Percentiles rank a stretch among this genome's conserved stretches.
Conservation (phyloP, 2,888 invertebrate species). For the Scelioninae gen. 1 region DNA sequence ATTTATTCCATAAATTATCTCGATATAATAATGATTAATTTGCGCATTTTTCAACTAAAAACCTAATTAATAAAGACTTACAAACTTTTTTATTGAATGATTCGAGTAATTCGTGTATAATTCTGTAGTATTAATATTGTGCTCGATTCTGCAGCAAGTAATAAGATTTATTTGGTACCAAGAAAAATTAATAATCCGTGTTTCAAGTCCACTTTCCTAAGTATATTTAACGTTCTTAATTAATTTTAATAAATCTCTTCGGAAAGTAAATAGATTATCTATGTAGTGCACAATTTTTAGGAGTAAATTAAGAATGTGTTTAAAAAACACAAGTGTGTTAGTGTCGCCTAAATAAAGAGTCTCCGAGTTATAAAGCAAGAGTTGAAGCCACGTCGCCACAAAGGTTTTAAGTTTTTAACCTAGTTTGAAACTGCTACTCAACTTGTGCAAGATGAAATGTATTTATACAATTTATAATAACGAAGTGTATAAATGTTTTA, state of each 20-base stretch:
- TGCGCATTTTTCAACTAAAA: too few species aligned
- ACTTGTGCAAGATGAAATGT: constrained; percentile 26
- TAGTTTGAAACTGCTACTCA: constrained; percentile 42
- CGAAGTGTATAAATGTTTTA: constrained; percentile 23
- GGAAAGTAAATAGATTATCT: constrained; percentile 13
- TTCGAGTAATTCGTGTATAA: too few species aligned
- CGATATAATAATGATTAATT: neutral
- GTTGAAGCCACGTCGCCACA: constrained; percentile 38
- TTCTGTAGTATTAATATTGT: neutral
- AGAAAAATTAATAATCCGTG: constrained; percentile 5
- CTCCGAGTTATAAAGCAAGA: constrained; percentile 42
- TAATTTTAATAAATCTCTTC: constrained; percentile 17
- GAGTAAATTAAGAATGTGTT: constrained; percentile 13
- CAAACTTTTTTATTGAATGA: too few species aligned
- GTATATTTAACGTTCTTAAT: constrained; percentile 3
- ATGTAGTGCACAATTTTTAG: constrained; percentile 11
- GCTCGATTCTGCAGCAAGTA: neutral
- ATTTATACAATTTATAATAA: constrained; percentile 42
- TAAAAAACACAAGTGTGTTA: constrained; percentile 26
- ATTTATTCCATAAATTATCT: too few species aligned
- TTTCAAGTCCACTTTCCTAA: constrained; percentile 1
- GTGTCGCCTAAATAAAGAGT: constrained; percentile 39
- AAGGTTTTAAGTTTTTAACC: constrained; percentile 55
- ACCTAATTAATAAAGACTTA: too few species aligned
- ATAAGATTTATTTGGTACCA: neutral